phyloP scores from a whole-genome alignment of 2,888 invertebrate species.

The Hydriomena furcata region DNA sequence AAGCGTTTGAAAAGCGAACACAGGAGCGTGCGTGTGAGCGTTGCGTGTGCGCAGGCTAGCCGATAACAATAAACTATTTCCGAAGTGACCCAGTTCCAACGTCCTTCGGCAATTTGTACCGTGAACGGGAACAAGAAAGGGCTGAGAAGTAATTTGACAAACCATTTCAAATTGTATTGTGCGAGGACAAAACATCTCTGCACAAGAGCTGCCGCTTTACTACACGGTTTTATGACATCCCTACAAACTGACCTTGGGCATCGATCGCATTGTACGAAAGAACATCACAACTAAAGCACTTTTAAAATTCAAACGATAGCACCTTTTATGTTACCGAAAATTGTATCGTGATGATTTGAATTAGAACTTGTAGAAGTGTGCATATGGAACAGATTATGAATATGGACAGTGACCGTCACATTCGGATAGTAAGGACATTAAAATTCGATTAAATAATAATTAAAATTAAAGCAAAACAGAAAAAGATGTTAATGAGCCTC shows the following conservation, averaged over 20 bases:
- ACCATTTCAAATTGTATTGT: constrained; percentile 63
- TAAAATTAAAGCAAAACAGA: constrained; percentile 56
- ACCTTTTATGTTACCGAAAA: constrained; percentile 45
- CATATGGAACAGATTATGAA: constrained; percentile 58
- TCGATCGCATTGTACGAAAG: constrained; percentile 43
- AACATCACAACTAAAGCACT: constrained; percentile 36
- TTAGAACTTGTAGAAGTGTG: constrained; percentile 60
- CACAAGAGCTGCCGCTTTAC: constrained; percentile 57
- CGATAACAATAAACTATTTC: constrained; percentile 84
- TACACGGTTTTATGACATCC: constrained; percentile 39
- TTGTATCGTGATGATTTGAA: constrained; percentile 44
- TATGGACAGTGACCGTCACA: constrained; percentile 49
- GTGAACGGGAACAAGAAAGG: constrained; percentile 82
- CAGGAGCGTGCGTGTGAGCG: constrained; percentile 64
- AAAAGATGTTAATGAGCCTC: constrained; percentile 61
- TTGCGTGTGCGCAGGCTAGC: constrained; percentile 77
- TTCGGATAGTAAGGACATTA: constrained; percentile 60
- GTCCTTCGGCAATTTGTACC: constrained; percentile 82
- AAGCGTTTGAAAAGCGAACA: constrained; percentile 68
- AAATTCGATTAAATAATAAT: constrained; percentile 70
- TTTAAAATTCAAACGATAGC: constrained; percentile 37
- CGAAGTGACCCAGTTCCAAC: constrained; percentile 82
- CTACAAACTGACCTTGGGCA: constrained; percentile 51
- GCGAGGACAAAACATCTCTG: constrained; percentile 53
- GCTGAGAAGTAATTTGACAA: constrained; percentile 72